Base-by-base conservation (phyloP, 2,888 invertebrate species). In the Caenorhabditis sulstoni region DNA sequence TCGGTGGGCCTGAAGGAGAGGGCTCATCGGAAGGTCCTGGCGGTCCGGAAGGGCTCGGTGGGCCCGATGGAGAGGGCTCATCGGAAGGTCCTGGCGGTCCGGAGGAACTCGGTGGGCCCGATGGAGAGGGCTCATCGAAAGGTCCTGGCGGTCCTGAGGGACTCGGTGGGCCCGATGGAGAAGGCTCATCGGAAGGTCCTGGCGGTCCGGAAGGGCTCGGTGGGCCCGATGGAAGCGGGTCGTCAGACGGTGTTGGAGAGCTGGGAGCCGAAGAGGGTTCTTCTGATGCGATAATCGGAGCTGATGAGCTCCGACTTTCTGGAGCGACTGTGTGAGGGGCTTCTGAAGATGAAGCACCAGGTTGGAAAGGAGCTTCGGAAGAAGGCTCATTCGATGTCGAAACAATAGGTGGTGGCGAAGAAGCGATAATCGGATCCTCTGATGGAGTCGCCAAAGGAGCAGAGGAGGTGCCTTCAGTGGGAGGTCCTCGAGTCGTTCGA, bases 381-480 rank as follows among this genome's bases (percentile, higher is more conserved):
- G 52, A 53, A 0, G 29, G 29, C 29, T 3, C 29, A 29, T 14
- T 35, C 1, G n/a, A 8, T 37, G 49, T 8, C 9, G 20, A 2
- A 49, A 7, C 5, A 11, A 20, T 20, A 1, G 49, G 49, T 20
- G 49, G 2, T 5, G 49, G 1, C 12, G 49, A 41, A 1, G 20
- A 47, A 9, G 20, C 61, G 29, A 29, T 7, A 0, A 49, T 37
- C 0, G 61, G 61, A 8, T 62, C 49, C 14, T 22, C 23, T 12
- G 61, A 49, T 14, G 58, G 49, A 9, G 20, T 16, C 5, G 9
- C 39, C 1, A 44, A 58, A 1, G 64, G 64, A 29, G 55, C 39
- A 8, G 45, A 55, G 22, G 66, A 58, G n/a, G 55, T 35, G n/a
- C n/a, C n/a, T n/a, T n/a, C n/a, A 16, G 71, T 57, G 4, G 71